phyloP scores from a whole-genome alignment of 2,888 invertebrate species.

The Tyria jacobaeae region DNA sequence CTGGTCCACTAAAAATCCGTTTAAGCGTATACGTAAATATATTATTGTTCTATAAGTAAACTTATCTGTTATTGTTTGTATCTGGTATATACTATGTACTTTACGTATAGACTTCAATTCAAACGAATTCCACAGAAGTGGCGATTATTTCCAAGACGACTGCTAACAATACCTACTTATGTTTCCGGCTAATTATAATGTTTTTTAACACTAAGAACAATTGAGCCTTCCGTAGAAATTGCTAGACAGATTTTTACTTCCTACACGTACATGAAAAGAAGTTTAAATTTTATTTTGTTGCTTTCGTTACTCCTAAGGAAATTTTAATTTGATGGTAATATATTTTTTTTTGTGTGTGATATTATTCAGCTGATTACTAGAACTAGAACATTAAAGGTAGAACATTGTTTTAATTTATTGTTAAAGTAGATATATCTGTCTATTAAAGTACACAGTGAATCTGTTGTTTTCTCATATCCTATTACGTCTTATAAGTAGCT shows the following conservation, averaged over 20 bases:
- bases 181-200: not conserved
- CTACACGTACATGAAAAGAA: no score
- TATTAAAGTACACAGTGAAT: not conserved
- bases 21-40: no score
- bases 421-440: no score
- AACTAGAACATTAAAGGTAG: no score
- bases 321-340: not conserved
- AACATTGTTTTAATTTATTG: not conserved
- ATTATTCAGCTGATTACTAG: not conserved
- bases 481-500: not conserved
- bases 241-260: no score
- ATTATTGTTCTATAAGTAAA: no score
- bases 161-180: not conserved
- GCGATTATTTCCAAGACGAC: not conserved
- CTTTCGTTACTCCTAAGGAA: not conserved
- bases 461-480: not conserved
- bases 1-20: no score
- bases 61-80: no score
- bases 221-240: not conserved
- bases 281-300: no score
- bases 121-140: not conserved
- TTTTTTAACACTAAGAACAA: not conserved
- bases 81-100: no score
- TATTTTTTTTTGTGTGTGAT: not conserved
- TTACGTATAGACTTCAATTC: not conserved